Evolutionary conservation across 1,140 invertebrate species (phyloP).

Genomic region (Calycopis cecrops): DNA sequence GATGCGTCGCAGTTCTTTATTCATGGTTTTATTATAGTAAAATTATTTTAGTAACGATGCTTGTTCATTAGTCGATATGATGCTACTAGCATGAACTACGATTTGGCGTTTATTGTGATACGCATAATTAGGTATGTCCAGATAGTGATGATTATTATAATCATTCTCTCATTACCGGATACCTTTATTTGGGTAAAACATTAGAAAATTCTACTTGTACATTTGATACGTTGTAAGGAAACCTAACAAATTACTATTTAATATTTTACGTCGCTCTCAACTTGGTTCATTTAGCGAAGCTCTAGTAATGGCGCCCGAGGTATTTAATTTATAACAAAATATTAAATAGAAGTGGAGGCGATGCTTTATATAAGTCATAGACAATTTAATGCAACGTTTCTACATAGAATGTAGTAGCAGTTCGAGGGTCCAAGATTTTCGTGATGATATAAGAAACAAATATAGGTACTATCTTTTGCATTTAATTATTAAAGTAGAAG

Average conservation of each 20-base stretch:
- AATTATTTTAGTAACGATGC: no score
- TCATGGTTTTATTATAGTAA: no score
- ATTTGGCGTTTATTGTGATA: no score
- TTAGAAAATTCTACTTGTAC: neutral
- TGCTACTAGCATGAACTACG: no score
- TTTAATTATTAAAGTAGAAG: no score
- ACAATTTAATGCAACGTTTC: neutral
- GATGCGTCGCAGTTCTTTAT: no score
- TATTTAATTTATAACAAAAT: neutral
- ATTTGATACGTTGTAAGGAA: neutral
- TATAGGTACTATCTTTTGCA: no score
- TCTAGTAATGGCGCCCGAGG: neutral
- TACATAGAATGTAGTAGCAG: neutral
- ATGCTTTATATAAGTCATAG: neutral
- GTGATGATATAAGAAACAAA: no score
- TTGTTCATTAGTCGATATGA: no score
- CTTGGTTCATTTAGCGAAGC: neutral
- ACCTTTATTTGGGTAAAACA: neutral
- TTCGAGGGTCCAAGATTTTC: no score
- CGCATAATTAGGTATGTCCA: no score
- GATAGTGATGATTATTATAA: neutral
- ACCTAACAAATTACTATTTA: neutral
- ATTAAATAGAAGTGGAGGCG: neutral
- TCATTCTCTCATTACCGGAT: neutral
- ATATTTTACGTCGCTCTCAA: neutral